Evolutionary conservation across 2,888 invertebrate genomes (phyloP).

Genomic region (Drosophila bunnanda): DNA sequence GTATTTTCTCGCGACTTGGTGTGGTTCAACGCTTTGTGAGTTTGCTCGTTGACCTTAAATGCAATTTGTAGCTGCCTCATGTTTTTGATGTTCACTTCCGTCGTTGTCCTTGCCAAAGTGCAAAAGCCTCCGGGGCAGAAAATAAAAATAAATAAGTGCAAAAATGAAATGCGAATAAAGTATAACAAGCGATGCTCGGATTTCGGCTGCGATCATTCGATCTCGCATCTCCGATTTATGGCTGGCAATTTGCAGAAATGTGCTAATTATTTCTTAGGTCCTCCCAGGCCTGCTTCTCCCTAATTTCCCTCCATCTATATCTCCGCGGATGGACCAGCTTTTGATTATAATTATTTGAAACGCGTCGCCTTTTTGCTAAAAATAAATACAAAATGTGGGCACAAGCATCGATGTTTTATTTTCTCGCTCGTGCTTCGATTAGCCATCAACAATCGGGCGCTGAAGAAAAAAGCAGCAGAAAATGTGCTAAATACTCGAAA

Average conservation of each 20-base stretch:
- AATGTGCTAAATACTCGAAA: slow-evolving; percentile 62
- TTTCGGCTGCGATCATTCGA: slow-evolving; percentile 19
- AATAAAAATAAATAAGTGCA: not conserved
- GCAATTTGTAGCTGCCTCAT: slow-evolving; percentile 46
- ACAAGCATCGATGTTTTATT: slow-evolving; percentile 32
- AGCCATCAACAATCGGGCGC: slow-evolving; percentile 29
- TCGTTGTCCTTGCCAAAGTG: slow-evolving; percentile 70
- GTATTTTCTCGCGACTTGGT: slow-evolving; percentile 11
- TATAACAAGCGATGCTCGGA: slow-evolving; percentile 25
- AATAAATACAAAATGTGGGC: slow-evolving; percentile 60
- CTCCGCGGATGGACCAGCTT: slow-evolving; percentile 31
- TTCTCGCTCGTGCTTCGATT: slow-evolving; percentile 53
- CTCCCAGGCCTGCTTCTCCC: slow-evolving; percentile 11
- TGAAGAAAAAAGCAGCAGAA: slow-evolving; percentile 24
- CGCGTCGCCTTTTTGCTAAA: slow-evolving; percentile 57
- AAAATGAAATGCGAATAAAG: slow-evolving; percentile 15
- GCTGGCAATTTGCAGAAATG: slow-evolving; percentile 63
- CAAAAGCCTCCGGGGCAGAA: slow-evolving; percentile 53
- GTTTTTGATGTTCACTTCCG: slow-evolving; percentile 45
- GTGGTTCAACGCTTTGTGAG: slow-evolving; percentile 68
- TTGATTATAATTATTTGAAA: slow-evolving; percentile 63
- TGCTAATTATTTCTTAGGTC: slow-evolving; percentile 60
- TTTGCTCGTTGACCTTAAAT: slow-evolving; percentile 72
- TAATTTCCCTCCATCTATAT: slow-evolving; percentile 15
- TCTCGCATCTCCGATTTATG: slow-evolving; percentile 47